phyloP scores from a whole-genome alignment of 2,113 vertebrate species.

The Sebastes fasciatus region DNA sequence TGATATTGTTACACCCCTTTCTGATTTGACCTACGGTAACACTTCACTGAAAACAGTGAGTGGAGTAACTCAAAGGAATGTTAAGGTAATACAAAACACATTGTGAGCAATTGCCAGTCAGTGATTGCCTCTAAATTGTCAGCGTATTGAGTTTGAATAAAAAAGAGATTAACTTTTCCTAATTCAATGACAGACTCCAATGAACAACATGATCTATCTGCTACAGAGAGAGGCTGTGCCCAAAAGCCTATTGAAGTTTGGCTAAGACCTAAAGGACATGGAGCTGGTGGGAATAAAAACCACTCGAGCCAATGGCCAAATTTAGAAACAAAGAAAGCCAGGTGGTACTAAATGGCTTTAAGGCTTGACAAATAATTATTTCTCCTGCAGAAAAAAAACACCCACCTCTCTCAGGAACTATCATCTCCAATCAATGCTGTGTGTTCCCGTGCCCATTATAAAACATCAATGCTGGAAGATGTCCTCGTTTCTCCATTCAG shows the following conservation, averaged over 20 bases:
- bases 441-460: constrained; percentile 21
- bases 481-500: constrained; percentile 37
- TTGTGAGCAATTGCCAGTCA: constrained; percentile 1
- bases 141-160: constrained; percentile 17
- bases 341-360: constrained; percentile 24
- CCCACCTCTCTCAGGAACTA: constrained; percentile 7
- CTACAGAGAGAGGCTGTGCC: constrained; percentile 23
- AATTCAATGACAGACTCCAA: constrained; percentile 53
- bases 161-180: constrained; percentile 28
- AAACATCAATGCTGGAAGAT: constrained; percentile 36
- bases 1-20: not conserved
- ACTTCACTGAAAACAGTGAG: not conserved
- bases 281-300: constrained; percentile 29
- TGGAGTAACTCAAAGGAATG: not conserved
- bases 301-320: constrained; percentile 19
- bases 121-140: constrained; percentile 1
- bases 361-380: constrained; percentile 33
- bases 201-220: constrained; percentile 53
- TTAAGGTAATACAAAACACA: not conserved
- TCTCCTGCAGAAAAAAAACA: constrained; percentile 2
- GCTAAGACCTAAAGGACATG: constrained; percentile 47
- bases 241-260: constrained; percentile 38
- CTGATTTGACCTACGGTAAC: not conserved
- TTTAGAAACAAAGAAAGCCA: constrained; percentile 58
- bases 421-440: constrained; percentile 24